These are phyloP conservation scores for Stigmatopora argus DNA, from an alignment of 2,113 vertebrate genomes.

Conservation along the genomic window DNA sequence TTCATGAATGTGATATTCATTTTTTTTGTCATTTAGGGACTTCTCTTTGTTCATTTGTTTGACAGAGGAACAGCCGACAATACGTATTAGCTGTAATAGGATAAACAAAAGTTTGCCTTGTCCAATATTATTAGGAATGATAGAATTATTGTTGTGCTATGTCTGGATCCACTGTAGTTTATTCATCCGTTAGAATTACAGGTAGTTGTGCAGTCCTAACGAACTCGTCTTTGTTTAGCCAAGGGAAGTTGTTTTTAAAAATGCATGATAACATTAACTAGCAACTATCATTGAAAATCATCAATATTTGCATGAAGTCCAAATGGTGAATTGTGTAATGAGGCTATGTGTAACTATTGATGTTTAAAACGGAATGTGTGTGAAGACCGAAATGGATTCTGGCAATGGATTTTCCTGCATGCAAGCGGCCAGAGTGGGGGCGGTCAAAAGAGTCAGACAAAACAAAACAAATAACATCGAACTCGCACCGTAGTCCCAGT, in stretches of 20 bases:
- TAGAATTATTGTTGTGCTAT: neutral
- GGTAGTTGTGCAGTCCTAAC: neutral
- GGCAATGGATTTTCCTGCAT: neutral
- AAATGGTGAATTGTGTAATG: neutral
- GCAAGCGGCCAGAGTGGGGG: neutral
- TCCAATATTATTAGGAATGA: too few relatives aligned
- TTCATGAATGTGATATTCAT: slow-evolving; percentile 16
- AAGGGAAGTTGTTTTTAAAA: neutral
- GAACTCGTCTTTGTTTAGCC: too few relatives aligned
- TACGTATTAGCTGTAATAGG: neutral
- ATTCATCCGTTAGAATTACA: neutral
- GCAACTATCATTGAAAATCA: neutral
- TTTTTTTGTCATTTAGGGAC: slow-evolving; percentile 12
- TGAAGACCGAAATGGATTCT: neutral
- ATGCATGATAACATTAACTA: neutral
- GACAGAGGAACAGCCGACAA: neutral
- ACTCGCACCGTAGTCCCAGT: neutral
- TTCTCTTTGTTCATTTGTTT: neutral
- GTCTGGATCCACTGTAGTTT: too few relatives aligned
- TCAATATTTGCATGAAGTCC: neutral
- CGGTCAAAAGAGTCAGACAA: slow-evolving; percentile 1
- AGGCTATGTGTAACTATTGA: neutral
- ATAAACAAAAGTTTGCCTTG: too few relatives aligned
- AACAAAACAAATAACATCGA: neutral
- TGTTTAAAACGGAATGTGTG: neutral